phyloP scores from a whole-genome alignment of 2,797 vertebrate species.

The Menidia menidia region DNA sequence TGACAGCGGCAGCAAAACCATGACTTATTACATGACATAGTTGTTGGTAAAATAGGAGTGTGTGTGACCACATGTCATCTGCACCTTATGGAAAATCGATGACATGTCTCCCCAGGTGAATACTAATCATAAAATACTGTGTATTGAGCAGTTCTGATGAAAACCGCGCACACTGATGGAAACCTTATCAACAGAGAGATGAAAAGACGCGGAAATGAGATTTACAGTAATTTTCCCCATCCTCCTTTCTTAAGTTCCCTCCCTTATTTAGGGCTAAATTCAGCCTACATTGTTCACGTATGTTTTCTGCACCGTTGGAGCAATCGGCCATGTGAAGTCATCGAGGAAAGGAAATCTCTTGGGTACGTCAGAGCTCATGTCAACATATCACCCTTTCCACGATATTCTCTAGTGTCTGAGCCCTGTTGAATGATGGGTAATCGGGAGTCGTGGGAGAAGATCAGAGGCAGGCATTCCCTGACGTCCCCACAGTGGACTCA shows the following conservation, averaged over 20 bases:
- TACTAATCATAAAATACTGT: constrained; percentile 66
- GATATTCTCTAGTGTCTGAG: constrained; percentile 60
- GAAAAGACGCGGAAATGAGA: constrained; percentile 36
- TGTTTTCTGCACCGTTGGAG: constrained; percentile 47
- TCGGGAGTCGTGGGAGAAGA: constrained; percentile 74
- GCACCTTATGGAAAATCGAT: constrained; percentile 80
- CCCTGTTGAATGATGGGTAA: constrained; percentile 76
- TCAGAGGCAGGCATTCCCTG: constrained; percentile 71
- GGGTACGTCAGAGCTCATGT: constrained; percentile 67
- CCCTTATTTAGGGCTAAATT: constrained; percentile 28
- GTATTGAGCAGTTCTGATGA: constrained; percentile 66
- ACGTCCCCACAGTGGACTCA: constrained; percentile 67
- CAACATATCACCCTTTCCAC: constrained; percentile 66
- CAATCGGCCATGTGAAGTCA: constrained; percentile 60
- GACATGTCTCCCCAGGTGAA: constrained; percentile 61
- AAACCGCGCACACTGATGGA: constrained; percentile 55
- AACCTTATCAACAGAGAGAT: constrained; percentile 17
- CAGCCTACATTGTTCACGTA: constrained; percentile 20
- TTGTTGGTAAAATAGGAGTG: constrained; percentile 72
- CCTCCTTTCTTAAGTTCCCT: constrained; percentile 17
- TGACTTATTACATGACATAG: constrained; percentile 66
- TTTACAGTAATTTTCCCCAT: constrained; percentile 32
- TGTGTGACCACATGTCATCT: constrained; percentile 73
- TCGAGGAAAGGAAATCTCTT: constrained; percentile 55
- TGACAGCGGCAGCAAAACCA: constrained; percentile 58